phyloP scores from a whole-genome alignment of 2,888 invertebrate species.

The Nasonia oneida region DNA sequence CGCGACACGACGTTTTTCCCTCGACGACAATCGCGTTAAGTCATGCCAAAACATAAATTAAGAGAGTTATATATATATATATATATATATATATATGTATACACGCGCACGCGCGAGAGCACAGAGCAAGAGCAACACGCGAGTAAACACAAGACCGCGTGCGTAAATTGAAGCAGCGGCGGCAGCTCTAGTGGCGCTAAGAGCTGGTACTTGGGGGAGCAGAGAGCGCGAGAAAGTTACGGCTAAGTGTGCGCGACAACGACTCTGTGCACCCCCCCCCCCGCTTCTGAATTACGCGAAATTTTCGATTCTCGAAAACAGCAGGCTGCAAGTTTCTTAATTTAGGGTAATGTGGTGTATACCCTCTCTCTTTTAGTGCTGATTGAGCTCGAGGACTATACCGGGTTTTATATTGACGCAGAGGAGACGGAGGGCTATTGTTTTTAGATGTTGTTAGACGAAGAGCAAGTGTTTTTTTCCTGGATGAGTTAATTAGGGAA shows the following conservation, averaged over 20 bases:
- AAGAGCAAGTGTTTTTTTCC: neutral
- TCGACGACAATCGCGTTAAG: constrained; percentile 1
- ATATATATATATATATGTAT: neutral
- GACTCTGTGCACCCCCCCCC: neutral
- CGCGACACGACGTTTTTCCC: neutral
- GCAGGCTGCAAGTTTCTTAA: constrained; percentile 27
- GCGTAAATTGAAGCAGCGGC: neutral
- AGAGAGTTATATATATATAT: neutral
- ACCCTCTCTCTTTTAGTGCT: neutral
- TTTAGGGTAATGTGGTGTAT: constrained; percentile 31
- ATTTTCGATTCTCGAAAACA: constrained; percentile 33
- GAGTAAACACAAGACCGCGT: constrained; percentile 20
- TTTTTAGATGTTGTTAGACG: neutral
- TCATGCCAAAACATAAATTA: constrained; percentile 17
- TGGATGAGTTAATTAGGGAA: neutral
- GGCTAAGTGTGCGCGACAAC: constrained; percentile 17
- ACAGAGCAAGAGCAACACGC: neutral
- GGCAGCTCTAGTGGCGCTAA: constrained; percentile 1
- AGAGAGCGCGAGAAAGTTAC: constrained; percentile 4
- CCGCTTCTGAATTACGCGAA: constrained; percentile 35
- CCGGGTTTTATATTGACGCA: neutral
- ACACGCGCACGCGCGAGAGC: neutral
- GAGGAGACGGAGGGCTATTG: neutral
- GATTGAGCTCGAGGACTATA: neutral
- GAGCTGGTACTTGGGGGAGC: neutral